Conservation (phyloP, 2,888 invertebrate genomes). For the Xestoiulus laeticollis region DNA sequence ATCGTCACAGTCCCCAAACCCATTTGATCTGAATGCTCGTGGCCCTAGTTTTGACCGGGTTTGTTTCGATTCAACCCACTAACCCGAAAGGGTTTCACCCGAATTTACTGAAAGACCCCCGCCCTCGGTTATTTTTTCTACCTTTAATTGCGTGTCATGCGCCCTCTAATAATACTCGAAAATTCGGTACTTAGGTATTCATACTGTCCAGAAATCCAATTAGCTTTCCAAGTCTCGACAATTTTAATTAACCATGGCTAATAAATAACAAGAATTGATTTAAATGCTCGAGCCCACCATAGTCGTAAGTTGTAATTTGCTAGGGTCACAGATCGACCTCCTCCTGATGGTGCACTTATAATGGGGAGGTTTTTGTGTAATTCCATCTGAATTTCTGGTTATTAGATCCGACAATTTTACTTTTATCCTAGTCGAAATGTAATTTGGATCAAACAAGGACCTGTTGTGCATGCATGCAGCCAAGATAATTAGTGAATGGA, state of each 20-base stretch:
- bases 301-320: too few species aligned
- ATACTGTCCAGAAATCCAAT: not conserved
- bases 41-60: not conserved
- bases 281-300: not conserved
- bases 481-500: too few species aligned
- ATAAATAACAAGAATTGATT: not conserved
- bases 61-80: not conserved
- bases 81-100: not conserved
- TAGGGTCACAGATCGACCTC: too few species aligned
- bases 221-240: not conserved
- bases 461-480: too few species aligned
- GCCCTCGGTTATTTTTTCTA: not conserved
- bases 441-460: too few species aligned
- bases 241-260: not conserved
- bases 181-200: not conserved
- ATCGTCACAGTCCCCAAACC: not conserved
- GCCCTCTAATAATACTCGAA: not conserved
- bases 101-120: not conserved
- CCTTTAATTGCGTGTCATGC: not conserved
- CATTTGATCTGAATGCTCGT: not conserved
- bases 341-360: too few species aligned
- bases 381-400: too few species aligned
- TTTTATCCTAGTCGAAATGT: too few species aligned
- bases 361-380: too few species aligned
- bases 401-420: too few species aligned